These are phyloP conservation scores for Phenganax marumi DNA, from an alignment of 92 coral and sea anemone species.

Conservation along the genomic window DNA sequence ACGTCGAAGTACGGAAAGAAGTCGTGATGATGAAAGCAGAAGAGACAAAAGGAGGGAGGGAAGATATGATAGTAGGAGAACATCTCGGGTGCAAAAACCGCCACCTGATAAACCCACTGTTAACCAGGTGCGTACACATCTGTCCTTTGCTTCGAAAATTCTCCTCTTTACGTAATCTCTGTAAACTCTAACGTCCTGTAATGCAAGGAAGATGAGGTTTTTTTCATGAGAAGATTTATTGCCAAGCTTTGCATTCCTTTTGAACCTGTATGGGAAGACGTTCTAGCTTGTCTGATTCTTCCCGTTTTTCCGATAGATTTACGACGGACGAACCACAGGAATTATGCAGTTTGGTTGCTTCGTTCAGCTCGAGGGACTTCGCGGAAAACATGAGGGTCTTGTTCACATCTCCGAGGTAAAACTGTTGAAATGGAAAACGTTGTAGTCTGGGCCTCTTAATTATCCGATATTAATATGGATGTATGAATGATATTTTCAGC, in stretches of 20 bases:
- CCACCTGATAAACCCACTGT: constrained; percentile 80
- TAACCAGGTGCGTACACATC: constrained; percentile 61
- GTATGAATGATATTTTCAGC: constrained; percentile 50
- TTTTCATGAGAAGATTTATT: too few species aligned
- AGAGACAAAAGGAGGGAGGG: constrained; percentile 45
- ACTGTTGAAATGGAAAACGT: background rate
- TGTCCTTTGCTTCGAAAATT: too few species aligned
- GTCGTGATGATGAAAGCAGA: constrained; percentile 35
- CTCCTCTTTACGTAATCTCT: too few species aligned
- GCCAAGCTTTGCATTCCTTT: too few species aligned
- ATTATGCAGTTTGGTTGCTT: constrained; percentile 99
- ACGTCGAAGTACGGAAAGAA: constrained; percentile 69
- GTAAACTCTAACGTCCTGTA: background rate
- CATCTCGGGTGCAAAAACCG: constrained; percentile 77
- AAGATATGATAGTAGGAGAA: constrained; percentile 47
- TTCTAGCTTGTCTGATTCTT: too few species aligned
- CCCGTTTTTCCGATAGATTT: constrained; percentile 60
- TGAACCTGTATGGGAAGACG: too few species aligned
- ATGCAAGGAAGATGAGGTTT: background rate
- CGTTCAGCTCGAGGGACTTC: constrained; percentile 90
- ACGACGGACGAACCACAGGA: constrained; percentile 84
- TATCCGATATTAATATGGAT: background rate
- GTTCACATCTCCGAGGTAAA: constrained; percentile 95
- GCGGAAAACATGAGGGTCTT: constrained; percentile 95
- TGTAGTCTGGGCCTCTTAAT: background rate